Base-by-base conservation (phyloP, 2,113 vertebrate genomes). In the Marcusenius ussheri region DNA sequence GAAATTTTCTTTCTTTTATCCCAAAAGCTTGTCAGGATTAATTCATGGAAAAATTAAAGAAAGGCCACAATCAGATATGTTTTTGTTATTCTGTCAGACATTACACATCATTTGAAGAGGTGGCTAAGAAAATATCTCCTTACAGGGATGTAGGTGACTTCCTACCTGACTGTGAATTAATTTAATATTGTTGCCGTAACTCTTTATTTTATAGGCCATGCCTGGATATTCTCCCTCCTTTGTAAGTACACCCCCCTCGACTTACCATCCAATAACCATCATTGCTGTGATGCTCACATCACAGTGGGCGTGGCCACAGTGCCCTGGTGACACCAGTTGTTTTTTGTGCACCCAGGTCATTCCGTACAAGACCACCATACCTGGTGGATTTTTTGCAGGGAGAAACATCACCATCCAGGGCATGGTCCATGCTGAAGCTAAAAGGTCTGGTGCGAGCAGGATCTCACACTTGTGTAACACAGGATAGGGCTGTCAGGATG, bases 341-440 rank as follows among this genome's bases (percentile, higher is more conserved):
- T 17, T 80, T 91, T 5, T 92, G 5, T 90, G 2, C 87, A 42
- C 74, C 0, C 91, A 97, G 97, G 17, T 4, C 1, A 24, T 97
- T 7, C 97, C 97, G 15, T 97, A 95, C 90, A 94, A 87, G 84
- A 90, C 90, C 2, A 0, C 21, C 27, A 96, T 97, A 89, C 91
- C 27, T 0, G 95, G 96, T 0, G 97, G 96, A 84, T 89, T 97
- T 35, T 80, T 9, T 21, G 92, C 94, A 1, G 95, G 94, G 47
- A 95, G 91, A 92, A 94, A 90, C 83, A 94, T 98, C 92, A 91
- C 92, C 0, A 91, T 98, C 77, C 93, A 95, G 0, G 97, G 97
- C 53, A 88, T 39, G 0, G 27, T 96, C 53, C 87, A 91, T 1
- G 93, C 93, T 51, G 3, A 1, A 0, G 96, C 96, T 47, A 87